Base-by-base conservation (phyloP, 2,888 invertebrate genomes). In the Ectemnius continuus region DNA sequence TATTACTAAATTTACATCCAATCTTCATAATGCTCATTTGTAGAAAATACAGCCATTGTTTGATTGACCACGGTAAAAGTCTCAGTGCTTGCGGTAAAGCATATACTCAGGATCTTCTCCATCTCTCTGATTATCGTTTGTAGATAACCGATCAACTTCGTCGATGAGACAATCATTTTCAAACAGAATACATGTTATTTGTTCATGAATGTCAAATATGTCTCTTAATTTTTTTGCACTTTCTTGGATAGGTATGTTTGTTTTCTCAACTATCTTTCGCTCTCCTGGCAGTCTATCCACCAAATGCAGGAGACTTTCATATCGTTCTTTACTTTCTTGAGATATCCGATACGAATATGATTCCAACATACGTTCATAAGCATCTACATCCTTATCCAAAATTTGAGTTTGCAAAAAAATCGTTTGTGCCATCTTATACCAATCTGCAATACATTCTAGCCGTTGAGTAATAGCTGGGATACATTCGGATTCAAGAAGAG, bases 391-490 rank as follows among this genome's bases (percentile, higher is more conserved):
- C 87, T 96, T 95, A 88, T 95, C 95, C 63, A 97, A 92, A 87
- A 97, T 97, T 91, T 95, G 95, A 11, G 95, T 94, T 91, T 97
- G 96, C 68, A 97, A 92, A 89, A 94, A 96, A 63, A 96, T 95
- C 0, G 97, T 97, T 91, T 97, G 96, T 4, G 97, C 97, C 90
- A 96, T 94, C 91, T 97, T 97, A 91, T 96, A 97, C 96, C 96
- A 97, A 91, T 96, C 96, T 4, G 96, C 96, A 28, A 96, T 91
- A 80, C 94, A 94, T 86, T 96, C 96, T 0, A 96, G 96, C 69
- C 96, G 92, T 80, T 95, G 95, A 14, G 94, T 94, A 14, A 96
- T 95, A 0, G 95, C 93, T 2, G 96, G 95, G 85, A 93, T 93
- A 6, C 96, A 96, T 86, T 95, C 95, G 69, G 93, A 93, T 76